Base-by-base conservation (phyloP, 2,888 invertebrate species). In the Hirudinaria manillensis region DNA sequence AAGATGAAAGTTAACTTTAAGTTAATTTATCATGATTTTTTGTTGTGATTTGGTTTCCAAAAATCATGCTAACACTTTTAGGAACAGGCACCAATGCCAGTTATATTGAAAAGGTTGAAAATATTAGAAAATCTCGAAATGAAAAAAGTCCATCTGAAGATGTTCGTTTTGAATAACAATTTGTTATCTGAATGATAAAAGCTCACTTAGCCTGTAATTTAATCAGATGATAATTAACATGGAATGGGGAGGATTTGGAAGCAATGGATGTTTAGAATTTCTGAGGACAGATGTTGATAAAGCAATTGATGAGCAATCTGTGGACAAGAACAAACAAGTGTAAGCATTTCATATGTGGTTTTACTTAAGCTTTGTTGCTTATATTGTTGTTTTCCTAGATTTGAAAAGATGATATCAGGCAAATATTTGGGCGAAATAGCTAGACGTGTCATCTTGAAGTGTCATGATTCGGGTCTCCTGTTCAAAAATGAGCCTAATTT, bases 361-460 rank as follows among this genome's bases (percentile, higher is more conserved):
- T 36, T 24, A 36, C 21, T 61, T 45, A 19, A 13, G 24, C 1
- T 10, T 61, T n/a, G 1, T 61, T 61, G 61, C 24, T 27, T 61
- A 61, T 7, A 27, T 61, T 10, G 19, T 10, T 61, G 24, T n/a
- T 61, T 61, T 61, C 61, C 29, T n/a, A 92, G 91, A 74, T 91
- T 91, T 86, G 98, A 98, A 85, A 98, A 98, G 86, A 97, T 97
- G 95, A 96, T 97, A 82, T 95, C 95, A 2, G 98, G 97, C 78
- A 97, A 98, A 97, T 98, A 98, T 86, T 91, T 98, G 92, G 98
- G 98, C 19, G 98, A 99, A 86, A 85, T 99, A 79, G 93, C 92
- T 7, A 90, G 99, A 76, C 88, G 93, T 72, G 92, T 91, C 13
- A 87, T 97, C 73, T 92, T 91, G 72, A 91, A 92, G 83, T 90